Evolutionary conservation across 2,797 vertebrate genomes (phyloP).

Genomic region (Vultur gryphus): DNA sequence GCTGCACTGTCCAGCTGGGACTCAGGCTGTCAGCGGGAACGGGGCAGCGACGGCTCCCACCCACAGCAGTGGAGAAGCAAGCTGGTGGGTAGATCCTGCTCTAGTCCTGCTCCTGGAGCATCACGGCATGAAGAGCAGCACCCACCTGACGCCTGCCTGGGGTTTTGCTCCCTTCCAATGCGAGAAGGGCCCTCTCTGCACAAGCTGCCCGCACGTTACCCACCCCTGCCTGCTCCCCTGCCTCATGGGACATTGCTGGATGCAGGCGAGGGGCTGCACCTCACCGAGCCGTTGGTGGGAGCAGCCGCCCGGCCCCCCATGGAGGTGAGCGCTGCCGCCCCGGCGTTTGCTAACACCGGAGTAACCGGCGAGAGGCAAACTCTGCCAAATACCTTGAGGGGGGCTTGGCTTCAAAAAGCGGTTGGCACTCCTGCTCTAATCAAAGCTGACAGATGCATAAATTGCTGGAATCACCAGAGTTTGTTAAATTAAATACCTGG

Average conservation of each 20-base stretch:
- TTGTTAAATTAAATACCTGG: constrained; percentile 22
- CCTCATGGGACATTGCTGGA: accelerated
- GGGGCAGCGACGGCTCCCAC: accelerated
- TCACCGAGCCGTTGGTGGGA: not conserved
- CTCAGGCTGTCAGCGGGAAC: not conserved
- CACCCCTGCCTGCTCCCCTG: not conserved
- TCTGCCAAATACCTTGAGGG: not conserved
- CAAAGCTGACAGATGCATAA: constrained; percentile 59
- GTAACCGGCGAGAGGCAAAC: not conserved
- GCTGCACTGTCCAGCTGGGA: not conserved
- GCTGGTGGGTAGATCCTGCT: not conserved
- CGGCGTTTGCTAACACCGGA: accelerated
- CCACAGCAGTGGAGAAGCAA: accelerated
- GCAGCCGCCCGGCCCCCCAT: accelerated
- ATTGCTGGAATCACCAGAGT: constrained; percentile 58
- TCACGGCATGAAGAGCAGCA: accelerated
- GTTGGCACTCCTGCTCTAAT: constrained; percentile 18
- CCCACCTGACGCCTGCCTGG: not conserved
- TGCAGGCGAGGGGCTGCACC: not conserved
- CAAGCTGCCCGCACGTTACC: accelerated
- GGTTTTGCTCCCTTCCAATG: accelerated
- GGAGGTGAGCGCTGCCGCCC: accelerated
- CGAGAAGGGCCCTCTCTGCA: accelerated
- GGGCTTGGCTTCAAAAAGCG: not conserved
- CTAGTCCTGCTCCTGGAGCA: not conserved